Percentiles rank a stretch among this genome's conserved stretches.
phyloP scores from a whole-genome alignment of 2,888 invertebrate species.

The Anagyrus pseudococci region DNA sequence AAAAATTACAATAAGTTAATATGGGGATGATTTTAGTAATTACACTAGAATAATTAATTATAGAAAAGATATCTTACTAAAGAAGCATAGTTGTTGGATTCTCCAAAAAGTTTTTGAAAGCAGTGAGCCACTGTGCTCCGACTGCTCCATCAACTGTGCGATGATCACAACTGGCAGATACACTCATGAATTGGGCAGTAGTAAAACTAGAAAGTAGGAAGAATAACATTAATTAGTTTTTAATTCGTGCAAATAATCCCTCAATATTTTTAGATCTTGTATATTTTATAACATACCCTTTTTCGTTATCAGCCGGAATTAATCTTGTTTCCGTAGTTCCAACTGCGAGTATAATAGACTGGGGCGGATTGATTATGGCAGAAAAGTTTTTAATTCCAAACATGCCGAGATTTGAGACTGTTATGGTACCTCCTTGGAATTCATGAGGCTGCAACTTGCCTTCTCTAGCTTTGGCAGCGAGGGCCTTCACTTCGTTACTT shows the following conservation, averaged over 20 bases:
- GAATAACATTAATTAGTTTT: slow-evolving; percentile 16
- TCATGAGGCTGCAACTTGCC: slow-evolving; percentile 92
- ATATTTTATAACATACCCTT: slow-evolving; percentile 70
- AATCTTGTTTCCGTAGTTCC: slow-evolving; percentile 81
- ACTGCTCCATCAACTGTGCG: slow-evolving; percentile 98
- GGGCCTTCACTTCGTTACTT: slow-evolving; percentile 76
- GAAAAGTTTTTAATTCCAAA: slow-evolving; percentile 86
- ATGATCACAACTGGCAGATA: slow-evolving; percentile 97
- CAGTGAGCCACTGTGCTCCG: slow-evolving; percentile 93
- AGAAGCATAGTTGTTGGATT: slow-evolving; percentile 94
- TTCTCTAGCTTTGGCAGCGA: slow-evolving; percentile 87
- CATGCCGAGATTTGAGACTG: slow-evolving; percentile 96
- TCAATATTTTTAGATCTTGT: neutral
- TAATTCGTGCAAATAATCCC: too few species aligned
- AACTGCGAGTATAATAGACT: slow-evolving; percentile 91
- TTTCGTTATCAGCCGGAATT: slow-evolving; percentile 74
- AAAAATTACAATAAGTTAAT: slow-evolving; percentile 14
- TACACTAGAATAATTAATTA: too few species aligned
- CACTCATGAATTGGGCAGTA: slow-evolving; percentile 79
- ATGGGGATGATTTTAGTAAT: too few species aligned
- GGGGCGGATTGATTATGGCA: slow-evolving; percentile 96
- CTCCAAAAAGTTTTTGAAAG: slow-evolving; percentile 87
- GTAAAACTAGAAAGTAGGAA: slow-evolving; percentile 71
- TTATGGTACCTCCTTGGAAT: slow-evolving; percentile 96
- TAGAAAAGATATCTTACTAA: slow-evolving; percentile 62